A percentile compares a stretch with the other conserved stretches of the same genome.
phyloP scores from a whole-genome alignment of 2,113 vertebrate species.

The Peromyscus leucopus region DNA sequence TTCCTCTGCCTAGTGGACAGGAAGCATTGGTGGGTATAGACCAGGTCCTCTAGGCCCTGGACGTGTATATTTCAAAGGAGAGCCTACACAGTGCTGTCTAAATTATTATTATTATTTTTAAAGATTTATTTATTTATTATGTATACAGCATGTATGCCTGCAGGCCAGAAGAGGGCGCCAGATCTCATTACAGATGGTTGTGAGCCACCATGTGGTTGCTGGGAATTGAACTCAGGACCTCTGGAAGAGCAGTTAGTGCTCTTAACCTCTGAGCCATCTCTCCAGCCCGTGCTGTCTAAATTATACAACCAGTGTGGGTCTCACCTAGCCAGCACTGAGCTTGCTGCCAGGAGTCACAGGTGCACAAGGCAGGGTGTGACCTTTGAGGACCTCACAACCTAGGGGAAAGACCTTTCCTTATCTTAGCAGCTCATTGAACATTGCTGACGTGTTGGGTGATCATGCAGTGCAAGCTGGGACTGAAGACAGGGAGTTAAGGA shows the following conservation, averaged over 20 bases:
- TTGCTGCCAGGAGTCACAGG: not conserved
- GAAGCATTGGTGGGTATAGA: not conserved
- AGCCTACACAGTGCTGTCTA: not conserved
- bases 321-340: not conserved
- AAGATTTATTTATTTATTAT: no score
- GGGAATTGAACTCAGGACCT: no score
- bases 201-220: no score
- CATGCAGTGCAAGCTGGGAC: not conserved
- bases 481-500: not conserved
- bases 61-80: not conserved
- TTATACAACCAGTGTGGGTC: not conserved
- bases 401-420: rapidly evolving
- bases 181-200: no score
- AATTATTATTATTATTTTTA: no score
- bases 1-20: not conserved
- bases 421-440: not conserved
- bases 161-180: no score
- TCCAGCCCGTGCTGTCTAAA: not conserved
- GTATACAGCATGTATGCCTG: no score
- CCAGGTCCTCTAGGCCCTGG: not conserved
- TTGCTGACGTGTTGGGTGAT: not conserved
- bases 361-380: not conserved
- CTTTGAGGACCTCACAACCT: not conserved
- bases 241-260: no score
- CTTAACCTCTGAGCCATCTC: no score